These are phyloP conservation scores for Drosophila tripunctata DNA, from an alignment of 2,888 invertebrate species.

Conservation along the genomic window DNA sequence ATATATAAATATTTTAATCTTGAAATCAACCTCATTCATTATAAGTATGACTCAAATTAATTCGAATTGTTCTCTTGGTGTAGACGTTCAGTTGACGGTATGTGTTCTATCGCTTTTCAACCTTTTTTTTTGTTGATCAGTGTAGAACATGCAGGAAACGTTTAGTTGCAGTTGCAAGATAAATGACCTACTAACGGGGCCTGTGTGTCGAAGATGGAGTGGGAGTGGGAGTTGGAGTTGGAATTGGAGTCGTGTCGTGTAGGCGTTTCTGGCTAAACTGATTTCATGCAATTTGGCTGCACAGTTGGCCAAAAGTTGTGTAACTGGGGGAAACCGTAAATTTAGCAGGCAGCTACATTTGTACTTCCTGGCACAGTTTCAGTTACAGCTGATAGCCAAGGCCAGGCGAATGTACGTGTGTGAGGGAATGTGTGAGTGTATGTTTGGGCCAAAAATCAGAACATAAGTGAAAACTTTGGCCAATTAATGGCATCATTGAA, in stretches of 20 bases:
- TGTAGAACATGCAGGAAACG: conserved; percentile 61
- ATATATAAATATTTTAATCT: too few species aligned
- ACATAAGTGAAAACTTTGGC: conserved; percentile 81
- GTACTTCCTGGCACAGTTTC: conserved; percentile 74
- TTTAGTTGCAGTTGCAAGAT: conserved; percentile 75
- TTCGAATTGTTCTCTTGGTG: too few species aligned
- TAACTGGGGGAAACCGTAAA: conserved; percentile 69
- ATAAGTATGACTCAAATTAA: too few species aligned
- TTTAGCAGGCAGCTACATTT: conserved; percentile 74
- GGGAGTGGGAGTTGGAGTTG: too few species aligned
- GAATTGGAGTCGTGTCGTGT: conserved; percentile 12
- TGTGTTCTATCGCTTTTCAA: too few species aligned
- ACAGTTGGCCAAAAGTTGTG: conserved; percentile 70
- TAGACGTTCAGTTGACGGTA: too few species aligned
- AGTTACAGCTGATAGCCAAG: conserved; percentile 58
- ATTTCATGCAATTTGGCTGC: conserved; percentile 78
- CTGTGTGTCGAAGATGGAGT: too few species aligned
- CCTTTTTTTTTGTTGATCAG: too few species aligned
- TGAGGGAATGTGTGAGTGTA: conserved; percentile 13
- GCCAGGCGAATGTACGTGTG: conserved; percentile 24
- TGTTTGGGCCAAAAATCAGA: conserved; percentile 70
- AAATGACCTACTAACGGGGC: conserved; percentile 57
- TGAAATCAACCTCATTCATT: too few species aligned
- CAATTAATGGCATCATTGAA: conserved; percentile 81
- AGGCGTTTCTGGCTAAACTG: conserved; percentile 70